Conservation (phyloP, 2,113 vertebrate species). For the Sinosuthora webbiana region DNA sequence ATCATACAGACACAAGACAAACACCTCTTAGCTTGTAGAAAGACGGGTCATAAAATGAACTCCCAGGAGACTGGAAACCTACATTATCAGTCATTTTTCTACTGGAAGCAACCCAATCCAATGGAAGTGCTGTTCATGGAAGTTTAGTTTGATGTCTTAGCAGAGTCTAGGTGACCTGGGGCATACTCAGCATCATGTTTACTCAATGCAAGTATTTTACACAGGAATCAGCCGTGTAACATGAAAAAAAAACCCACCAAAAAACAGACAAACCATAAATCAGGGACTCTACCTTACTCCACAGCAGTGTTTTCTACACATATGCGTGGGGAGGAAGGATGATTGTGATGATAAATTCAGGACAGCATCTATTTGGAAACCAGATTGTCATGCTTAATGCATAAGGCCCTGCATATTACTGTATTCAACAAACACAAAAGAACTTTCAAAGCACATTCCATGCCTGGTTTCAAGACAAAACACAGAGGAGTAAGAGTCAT, state of each 20-base stretch:
- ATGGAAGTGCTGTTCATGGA: not conserved
- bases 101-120: not conserved
- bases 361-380: not conserved
- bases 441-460: not conserved
- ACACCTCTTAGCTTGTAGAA: conserved; percentile 35
- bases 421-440: not conserved
- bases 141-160: not conserved
- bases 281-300: not conserved
- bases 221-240: not conserved
- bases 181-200: not conserved
- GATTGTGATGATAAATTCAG: not conserved
- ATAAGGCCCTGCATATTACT: not conserved
- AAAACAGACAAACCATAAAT: not conserved
- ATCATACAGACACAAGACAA: not conserved
- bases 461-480: not conserved
- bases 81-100: not conserved
- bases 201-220: not conserved
- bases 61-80: not conserved
- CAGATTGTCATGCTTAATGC: not conserved
- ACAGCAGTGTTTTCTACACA: not conserved
- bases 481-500: not conserved
- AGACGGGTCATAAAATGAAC: conserved; percentile 33
- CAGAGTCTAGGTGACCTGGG: not conserved
- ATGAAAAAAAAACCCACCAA: too few relatives aligned
- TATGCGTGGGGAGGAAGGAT: not conserved